Evolutionary conservation across 2,113 vertebrate genomes (phyloP), one percentile per base, ranked within the genome.

Genomic region (Orthonyx spaldingii): DNA sequence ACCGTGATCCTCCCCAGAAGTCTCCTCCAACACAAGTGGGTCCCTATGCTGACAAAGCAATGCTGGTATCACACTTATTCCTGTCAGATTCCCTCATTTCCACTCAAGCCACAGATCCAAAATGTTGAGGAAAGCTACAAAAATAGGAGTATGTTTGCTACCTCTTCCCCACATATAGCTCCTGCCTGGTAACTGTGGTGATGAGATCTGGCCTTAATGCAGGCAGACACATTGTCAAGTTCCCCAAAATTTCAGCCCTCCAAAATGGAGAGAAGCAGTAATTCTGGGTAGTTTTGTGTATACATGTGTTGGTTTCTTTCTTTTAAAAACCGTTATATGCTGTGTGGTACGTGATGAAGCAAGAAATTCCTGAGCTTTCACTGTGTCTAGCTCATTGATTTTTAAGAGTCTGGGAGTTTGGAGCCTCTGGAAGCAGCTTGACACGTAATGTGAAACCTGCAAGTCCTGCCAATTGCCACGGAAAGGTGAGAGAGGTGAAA

Each of bases 401-500:
- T 97, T 96, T 97, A 96, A 93, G 95, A 95, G 78, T 85, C 63
- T 80, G 86, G 92, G 96, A 94, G 84, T 93, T 95, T 46, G 94
- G 96, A 95, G 81, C 79, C 95, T 94, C 88, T 95, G 92, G 95
- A 94, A 97, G 93, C 91, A 92, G 89, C 96, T 96, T 96, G 97
- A 96, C 95, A 90, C 18, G 41, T 88, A 93, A 95, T 66, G 86
- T 90, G 81, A 96, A 96, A 93, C 94, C 91, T 93, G 94, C 89
- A 93, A 84, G 88, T 97, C 96, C 94, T 97, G 95, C 97, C 96
- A 96, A 95, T 96, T 94, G 95, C 94, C 84, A 86, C 4, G 3
- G 91, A 96, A 97, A 97, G 97, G 97, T 97, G 96, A 97, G 84
- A 94, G 81, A 96, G 96, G 97, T 97, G 97, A 97, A 93, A 95